Conservation (phyloP, 2,797 vertebrate species). For the Brotula barbata region DNA sequence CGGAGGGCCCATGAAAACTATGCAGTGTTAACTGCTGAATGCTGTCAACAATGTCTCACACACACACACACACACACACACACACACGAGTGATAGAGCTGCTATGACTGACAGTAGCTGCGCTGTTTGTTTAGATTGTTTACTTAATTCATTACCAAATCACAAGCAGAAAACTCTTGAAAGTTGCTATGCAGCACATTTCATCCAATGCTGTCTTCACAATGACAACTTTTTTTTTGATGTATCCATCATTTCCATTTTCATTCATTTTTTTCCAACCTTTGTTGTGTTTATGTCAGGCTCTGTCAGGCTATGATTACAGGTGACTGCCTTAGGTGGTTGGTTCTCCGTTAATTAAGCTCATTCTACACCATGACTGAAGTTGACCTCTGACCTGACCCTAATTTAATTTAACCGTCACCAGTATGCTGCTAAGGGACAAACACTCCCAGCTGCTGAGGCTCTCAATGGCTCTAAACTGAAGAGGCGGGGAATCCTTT, state of each 20-base stretch:
- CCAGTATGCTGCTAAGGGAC: constrained; percentile 60
- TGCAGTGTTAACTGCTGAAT: too few species aligned
- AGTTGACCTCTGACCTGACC: constrained; percentile 67
- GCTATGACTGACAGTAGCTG: too few species aligned
- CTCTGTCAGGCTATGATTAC: constrained; percentile 20
- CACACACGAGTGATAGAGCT: too few species aligned
- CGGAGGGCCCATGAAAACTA: not conserved
- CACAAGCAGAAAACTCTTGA: too few species aligned
- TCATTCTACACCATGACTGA: constrained; percentile 33
- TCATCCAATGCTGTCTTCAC: too few species aligned
- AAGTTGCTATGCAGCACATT: too few species aligned
- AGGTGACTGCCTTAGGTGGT: constrained; percentile 32
- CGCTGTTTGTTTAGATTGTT: too few species aligned
- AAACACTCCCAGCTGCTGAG: constrained; percentile 74
- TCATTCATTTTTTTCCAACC: not conserved
- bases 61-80: not conserved
- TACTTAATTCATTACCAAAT: too few species aligned
- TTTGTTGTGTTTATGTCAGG: not conserved
- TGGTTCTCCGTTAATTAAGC: constrained; percentile 55
- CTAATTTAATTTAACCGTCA: constrained; percentile 61
- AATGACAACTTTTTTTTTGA: too few species aligned
- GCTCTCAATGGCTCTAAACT: constrained; percentile 61
- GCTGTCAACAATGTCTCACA: not conserved
- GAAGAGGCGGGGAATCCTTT: constrained; percentile 62
- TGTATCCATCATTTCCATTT: too few species aligned